Base-by-base conservation (phyloP, 2,888 invertebrate species). In the Cantharis rufa region DNA sequence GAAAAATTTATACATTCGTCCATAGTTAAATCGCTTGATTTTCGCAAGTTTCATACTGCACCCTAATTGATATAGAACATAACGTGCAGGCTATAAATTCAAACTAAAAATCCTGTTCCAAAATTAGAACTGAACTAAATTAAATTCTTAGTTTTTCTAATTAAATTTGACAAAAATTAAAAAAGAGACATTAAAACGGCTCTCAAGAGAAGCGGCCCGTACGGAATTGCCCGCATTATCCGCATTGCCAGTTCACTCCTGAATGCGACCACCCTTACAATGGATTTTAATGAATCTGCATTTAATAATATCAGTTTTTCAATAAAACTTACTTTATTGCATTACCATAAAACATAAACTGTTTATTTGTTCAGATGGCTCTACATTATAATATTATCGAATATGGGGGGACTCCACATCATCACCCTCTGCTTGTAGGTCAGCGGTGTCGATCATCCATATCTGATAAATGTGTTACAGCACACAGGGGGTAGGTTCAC, bases 341-440 rank as follows among this genome's bases (percentile, higher is more conserved):
- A 76, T 76, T 76, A 76, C 66, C 72, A 76, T 76, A 76, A 76
- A 76, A 76, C 73, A 76, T 76, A 70, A 69, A 63, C 28, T 63
- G 69, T 32, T 76, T 76, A 63, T 76, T 76, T 76, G 73, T 64
- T 73, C 76, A 76, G 76, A 72, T 72, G 72, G 62, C 24, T 16
- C 24, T 66, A 73, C 27, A 32, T 21, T 69, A 10, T 28, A 28
- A 27, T 64, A 63, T 15, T 64, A 63, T 15, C 21, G 69, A 24
- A 70, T 62, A 70, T 18, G 61, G 32, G 28, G 27, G 21, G 5
- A 63, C 18, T 73, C 7, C n/a, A 64, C 61, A 70, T 63, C 32
- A n/a, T 32, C 64, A 73, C 74, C 73, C 76, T 61, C 70, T 62
- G 62, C 72, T 61, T 76, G 70, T 73, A 73, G 76, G 76, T 76